A percentile compares a stretch with the other conserved stretches of the same genome.
Conservation (phyloP, 1,140 invertebrate genomes). For the Hycleus cichorii region DNA sequence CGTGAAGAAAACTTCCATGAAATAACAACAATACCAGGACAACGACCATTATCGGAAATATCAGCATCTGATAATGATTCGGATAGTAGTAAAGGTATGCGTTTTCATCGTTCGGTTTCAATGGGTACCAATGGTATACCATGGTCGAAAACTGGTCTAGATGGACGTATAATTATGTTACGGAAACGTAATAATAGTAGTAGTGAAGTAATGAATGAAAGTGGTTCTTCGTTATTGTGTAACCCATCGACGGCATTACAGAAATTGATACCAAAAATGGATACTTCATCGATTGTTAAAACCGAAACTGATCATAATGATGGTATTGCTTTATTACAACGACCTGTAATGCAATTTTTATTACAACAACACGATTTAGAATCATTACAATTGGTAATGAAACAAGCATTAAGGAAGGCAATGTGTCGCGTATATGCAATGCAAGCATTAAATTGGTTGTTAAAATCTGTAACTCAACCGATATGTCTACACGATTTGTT, state of each 20-base stretch:
- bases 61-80: conserved; percentile 49
- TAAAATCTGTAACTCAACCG: conserved; percentile 85
- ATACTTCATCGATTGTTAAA: conserved; percentile 41
- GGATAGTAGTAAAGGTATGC: conserved; percentile 48
- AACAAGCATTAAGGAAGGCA: conserved; percentile 71
- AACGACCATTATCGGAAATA: conserved; percentile 50
- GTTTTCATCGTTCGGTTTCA: conserved; percentile 51
- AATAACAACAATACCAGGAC: conserved; percentile 28
- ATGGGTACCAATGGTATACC: conserved; percentile 54
- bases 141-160: conserved; percentile 53
- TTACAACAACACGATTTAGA: conserved; percentile 80
- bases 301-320: conserved; percentile 35
- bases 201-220: conserved; percentile 54
- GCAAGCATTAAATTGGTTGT: conserved; percentile 90
- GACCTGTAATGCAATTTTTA: conserved; percentile 78
- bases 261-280: conserved; percentile 57
- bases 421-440: conserved; percentile 82
- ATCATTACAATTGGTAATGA: conserved; percentile 72
- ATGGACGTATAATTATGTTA: conserved; percentile 54
- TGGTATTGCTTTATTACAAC: conserved; percentile 44
- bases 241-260: conserved; percentile 75
- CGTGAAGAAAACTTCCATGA: conserved; percentile 43
- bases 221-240: conserved; percentile 70
- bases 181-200: conserved; percentile 66
- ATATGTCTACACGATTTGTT: conserved; percentile 86